Evolutionary conservation across 1,140 invertebrate genomes (phyloP), one percentile per base, ranked within the genome.

Genomic region (Physella acuta): DNA sequence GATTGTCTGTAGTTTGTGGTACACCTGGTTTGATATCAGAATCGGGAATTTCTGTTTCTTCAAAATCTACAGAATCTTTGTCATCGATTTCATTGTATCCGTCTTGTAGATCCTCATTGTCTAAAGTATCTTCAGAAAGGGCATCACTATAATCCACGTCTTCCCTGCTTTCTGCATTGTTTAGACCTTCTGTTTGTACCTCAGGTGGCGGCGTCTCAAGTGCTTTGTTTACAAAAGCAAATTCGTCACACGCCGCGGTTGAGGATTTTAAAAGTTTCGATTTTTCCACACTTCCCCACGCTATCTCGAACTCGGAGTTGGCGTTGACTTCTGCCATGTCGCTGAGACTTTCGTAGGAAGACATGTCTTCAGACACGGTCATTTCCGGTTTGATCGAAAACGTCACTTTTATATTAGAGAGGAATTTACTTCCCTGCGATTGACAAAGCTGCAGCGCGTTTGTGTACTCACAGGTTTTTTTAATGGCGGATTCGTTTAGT

Each of bases 221-320:
- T 20, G 30, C 11, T 20, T 20, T 3, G 58, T 30, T 11, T 17
- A 11, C 24, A 60, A 24, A 26, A 60, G 24, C 30, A 26, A 26
- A 0, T 59, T 62, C n/a, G n/a, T n/a, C n/a, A n/a, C n/a, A n/a
- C n/a, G n/a, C n/a, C n/a, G n/a, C n/a, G n/a, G n/a, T n/a, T n/a
- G n/a, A n/a, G n/a, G n/a, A n/a, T n/a, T n/a, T n/a, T n/a, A n/a
- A n/a, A n/a, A n/a, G n/a, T n/a, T n/a, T n/a, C n/a, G n/a, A n/a
- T 20, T 56, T 17, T 53, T 56, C 49, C 61, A 67, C 67, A 49
- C 56, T 49, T 5, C 71, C 53, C 71, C 68, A 70, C 2, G 67
- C 11, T 14, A 73, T 62, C 26, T 73, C 67, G 51, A 73, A 73
- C 55, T 73, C 71, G 0, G 62, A 70, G 63, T 70, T 67, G 34